Base-by-base conservation (phyloP, 2,888 invertebrate species). In the Thereva unica region DNA sequence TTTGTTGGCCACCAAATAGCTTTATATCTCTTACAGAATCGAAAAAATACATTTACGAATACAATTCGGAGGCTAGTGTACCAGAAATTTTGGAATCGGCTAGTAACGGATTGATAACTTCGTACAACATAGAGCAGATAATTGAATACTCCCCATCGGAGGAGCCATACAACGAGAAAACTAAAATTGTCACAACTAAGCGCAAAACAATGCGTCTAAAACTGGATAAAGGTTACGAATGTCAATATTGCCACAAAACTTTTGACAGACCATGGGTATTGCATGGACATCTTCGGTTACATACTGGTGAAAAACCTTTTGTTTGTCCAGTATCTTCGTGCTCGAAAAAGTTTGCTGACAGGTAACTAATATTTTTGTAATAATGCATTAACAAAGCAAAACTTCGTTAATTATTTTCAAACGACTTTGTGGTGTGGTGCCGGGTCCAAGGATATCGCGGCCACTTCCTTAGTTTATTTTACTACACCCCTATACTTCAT, bases 221-320 rank as follows among this genome's bases (percentile, higher is more conserved):
- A 38, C 42, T 52, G 9, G 54, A 72, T 7, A 75, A 75, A 64
- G 68, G 63, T 5, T 76, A 75, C 63, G 72, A 72, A 8, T 80
- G 80, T 68, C 71, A 68, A 1, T 73, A 74, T 12, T 89, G 89
- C 73, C 84, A 83, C 0, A 89, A 88, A 76, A 83, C 83, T 7
- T 89, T 89, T 77, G 87, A 89, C 77, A 82, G 88, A 5, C 87
- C 87, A 5, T 89, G 89, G 89, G 88, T 88, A 41, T 78, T 89
- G 55, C 86, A 87, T 73, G 88, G 89, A 0, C 89, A 89, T 74
- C 78, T 86, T 70, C 82, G 89, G 0, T 82, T 87, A 4, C 89
- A 89, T 74, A 89, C 89, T 0, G 89, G 89, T 0, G 89, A 89
- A 74, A 80, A 87, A 38, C 89, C 89, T 1, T 89, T 89, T 72